Base-by-base conservation (phyloP, 2,797 vertebrate species). In the Microctenopoma stevenorrisi region DNA sequence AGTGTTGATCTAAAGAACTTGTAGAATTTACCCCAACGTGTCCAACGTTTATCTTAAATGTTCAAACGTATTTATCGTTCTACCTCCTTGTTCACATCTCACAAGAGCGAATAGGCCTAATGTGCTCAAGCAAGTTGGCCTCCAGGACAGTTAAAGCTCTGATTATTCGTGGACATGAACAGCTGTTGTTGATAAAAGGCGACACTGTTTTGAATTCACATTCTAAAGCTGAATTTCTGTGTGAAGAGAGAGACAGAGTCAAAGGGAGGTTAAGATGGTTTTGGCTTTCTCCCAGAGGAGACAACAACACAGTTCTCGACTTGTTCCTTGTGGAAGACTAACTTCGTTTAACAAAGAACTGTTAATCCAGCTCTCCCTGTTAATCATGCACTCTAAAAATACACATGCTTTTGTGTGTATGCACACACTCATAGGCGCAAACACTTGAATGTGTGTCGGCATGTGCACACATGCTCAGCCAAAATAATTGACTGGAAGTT, bases 401-500 rank as follows among this genome's bases (percentile, higher is more conserved):
- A n/a, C 44, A 30, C 5, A n/a, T 61, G 18, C 40, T 30, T 71
- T 38, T 48, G 16, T 61, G 61, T 49, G 22, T 33, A 22, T 22
- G 37, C 8, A 42, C 30, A 33, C 35, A 57, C 28, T 15, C 6
- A 1, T 15, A 42, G 5, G 25, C 42, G 44, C 7, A 22, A 22
- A 58, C 25, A 33, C 56, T 4, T 12, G 12, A 28, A 18, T 10
- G 14, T 37, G 18, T 28, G 14, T 49, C 22, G 35, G 12, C 25
- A 40, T n/a, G 7, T 48, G 30, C 4, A 0, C 16, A 61, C 25
- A 50, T 43, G 48, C 61, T 74, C 63, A 71, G 59, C 43, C 67
- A 79, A 80, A 76, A 57, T 83, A 87, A 88, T 68, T 84, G 76
- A 90, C 68, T 86, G 67, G 78, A 85, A 80, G 84, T 88, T 86